phyloP scores from a whole-genome alignment of 2,113 vertebrate genomes.

The Puntigrus tetrazona region DNA sequence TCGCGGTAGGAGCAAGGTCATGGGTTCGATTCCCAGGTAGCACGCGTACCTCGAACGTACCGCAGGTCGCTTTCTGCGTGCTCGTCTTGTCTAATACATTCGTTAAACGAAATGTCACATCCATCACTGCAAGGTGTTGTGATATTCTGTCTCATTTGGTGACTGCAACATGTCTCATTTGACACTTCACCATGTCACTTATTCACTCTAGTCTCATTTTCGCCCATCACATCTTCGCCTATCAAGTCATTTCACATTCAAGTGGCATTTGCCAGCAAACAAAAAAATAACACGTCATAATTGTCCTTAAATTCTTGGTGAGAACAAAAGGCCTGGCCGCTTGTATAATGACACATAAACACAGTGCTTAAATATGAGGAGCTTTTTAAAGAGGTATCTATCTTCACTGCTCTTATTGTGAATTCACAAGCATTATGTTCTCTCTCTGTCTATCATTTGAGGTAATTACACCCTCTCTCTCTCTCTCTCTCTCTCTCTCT shows the following conservation, averaged over 20 bases:
- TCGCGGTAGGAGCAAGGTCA: background rate
- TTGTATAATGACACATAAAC: slow-evolving; percentile 54
- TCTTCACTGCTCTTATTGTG: slow-evolving; percentile 49
- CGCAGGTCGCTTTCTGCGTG: background rate
- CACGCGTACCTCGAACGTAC: background rate
- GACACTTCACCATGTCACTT: background rate
- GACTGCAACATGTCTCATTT: background rate
- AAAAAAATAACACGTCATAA: slow-evolving; percentile 38
- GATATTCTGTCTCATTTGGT: slow-evolving; percentile 6
- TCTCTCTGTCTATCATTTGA: slow-evolving; percentile 43
- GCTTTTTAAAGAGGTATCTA: slow-evolving; percentile 46
- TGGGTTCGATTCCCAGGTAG: background rate
- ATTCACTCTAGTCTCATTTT: slow-evolving; percentile 25
- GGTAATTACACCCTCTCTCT: slow-evolving; percentile 54
- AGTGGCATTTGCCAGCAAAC: slow-evolving; percentile 27
- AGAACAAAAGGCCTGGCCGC: slow-evolving; percentile 33
- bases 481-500: too few species aligned
- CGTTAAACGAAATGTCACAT: background rate
- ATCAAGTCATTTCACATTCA: slow-evolving; percentile 44
- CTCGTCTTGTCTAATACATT: background rate
- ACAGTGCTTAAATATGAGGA: slow-evolving; percentile 47
- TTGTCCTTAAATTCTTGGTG: slow-evolving; percentile 18
- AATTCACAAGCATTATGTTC: slow-evolving; percentile 47
- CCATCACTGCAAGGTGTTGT: slow-evolving; percentile 1
- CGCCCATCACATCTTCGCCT: slow-evolving; percentile 14